phyloP scores from a whole-genome alignment of 2,797 vertebrate species.

The Forpus xanthops region DNA sequence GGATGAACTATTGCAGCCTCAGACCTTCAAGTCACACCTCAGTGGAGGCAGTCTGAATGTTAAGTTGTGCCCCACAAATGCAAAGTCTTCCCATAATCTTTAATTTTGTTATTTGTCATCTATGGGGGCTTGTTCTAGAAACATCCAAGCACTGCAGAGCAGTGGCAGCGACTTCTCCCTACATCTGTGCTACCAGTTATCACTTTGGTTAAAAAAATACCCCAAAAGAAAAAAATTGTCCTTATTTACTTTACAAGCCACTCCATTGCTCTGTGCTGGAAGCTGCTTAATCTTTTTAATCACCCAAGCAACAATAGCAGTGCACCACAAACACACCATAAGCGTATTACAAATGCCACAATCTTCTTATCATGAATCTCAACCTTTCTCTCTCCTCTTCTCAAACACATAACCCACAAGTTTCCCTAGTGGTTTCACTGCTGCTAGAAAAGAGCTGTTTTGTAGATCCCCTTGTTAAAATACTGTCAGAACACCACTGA shows the following conservation, averaged over 20 bases:
- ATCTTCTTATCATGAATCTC: neutral
- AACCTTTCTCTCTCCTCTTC: neutral
- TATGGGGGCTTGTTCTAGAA: neutral
- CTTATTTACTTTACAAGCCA: neutral
- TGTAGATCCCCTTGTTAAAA: conserved; percentile 27
- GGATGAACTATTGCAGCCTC: neutral
- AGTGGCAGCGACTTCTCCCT: too few relatives aligned
- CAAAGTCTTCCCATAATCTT: neutral
- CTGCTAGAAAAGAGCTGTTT: neutral
- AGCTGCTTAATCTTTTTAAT: neutral
- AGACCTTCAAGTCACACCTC: neutral
- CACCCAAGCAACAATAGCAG: neutral
- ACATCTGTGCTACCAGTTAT: neutral
- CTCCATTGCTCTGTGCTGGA: neutral
- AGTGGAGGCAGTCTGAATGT: neutral
- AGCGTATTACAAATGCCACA: neutral
- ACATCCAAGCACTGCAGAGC: neutral
- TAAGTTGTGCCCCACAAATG: neutral
- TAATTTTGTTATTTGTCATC: neutral
- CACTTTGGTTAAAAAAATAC: neutral
- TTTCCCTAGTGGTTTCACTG: conserved; percentile 16
- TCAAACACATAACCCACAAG: neutral
- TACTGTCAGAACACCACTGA: neutral
- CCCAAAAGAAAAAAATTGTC: too few relatives aligned
- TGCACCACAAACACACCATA: neutral